These are phyloP conservation scores for Ashinkailepas kermadecensis DNA, from an alignment of 2,888 invertebrate species.

Conservation along the genomic window DNA sequence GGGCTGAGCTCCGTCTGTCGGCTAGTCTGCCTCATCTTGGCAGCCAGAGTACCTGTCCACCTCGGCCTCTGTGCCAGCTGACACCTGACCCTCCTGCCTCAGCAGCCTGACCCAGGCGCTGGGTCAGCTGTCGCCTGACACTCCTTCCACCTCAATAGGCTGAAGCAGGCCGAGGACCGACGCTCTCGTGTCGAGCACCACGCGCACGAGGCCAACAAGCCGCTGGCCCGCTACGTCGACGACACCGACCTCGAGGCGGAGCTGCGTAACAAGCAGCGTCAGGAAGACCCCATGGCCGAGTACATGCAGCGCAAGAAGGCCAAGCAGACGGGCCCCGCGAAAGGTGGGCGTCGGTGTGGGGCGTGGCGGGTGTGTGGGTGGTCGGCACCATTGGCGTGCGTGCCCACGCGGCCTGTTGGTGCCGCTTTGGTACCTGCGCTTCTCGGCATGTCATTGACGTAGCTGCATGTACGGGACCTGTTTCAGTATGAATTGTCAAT, in stretches of 20 bases:
- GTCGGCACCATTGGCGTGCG: too few relatives aligned
- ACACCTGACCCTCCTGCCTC: too few relatives aligned
- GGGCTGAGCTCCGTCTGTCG: too few relatives aligned
- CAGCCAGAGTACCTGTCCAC: too few relatives aligned
- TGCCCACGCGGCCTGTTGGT: too few relatives aligned
- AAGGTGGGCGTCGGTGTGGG: background rate
- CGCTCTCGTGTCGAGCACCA: constrained; percentile 62
- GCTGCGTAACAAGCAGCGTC: constrained; percentile 63
- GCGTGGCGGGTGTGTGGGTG: background rate
- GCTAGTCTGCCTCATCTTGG: too few relatives aligned
- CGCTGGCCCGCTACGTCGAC: constrained; percentile 78
- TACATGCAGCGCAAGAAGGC: constrained; percentile 68
- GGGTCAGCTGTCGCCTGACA: background rate
- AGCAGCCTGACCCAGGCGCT: too few relatives aligned
- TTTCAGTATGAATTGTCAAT: too few relatives aligned
- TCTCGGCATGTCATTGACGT: too few relatives aligned
- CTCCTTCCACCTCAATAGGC: constrained; percentile 42
- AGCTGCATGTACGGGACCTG: too few relatives aligned
- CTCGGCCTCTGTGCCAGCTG: too few relatives aligned
- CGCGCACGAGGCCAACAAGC: constrained; percentile 77
- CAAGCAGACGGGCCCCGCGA: constrained; percentile 39
- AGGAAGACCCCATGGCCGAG: constrained; percentile 88
- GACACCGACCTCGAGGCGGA: constrained; percentile 79
- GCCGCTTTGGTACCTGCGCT: too few relatives aligned
- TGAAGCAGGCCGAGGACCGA: constrained; percentile 73